Base-by-base conservation (phyloP, 2,113 vertebrate genomes). In the Lanius collurio region DNA sequence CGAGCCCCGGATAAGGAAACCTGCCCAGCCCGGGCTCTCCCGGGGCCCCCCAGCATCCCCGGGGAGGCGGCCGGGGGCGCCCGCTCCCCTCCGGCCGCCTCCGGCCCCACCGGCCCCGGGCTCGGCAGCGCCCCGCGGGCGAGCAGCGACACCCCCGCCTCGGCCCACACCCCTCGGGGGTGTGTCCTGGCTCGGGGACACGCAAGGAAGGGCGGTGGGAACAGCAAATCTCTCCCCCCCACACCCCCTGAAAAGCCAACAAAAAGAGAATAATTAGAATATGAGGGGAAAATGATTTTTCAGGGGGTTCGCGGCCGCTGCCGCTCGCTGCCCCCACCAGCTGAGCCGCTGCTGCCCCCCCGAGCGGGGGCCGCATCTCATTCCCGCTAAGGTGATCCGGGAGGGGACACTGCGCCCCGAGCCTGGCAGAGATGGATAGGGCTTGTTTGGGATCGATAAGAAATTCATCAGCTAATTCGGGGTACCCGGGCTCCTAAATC, bases 1-100 rank as follows among this genome's bases (percentile, higher is more conserved):
- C 97, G 98, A 98, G 98, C 98, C 99, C 99, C 99, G 99, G 99
- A 99, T 99, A 98, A 99, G 99, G 99, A 99, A 99, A 99, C 98
- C 97, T 98, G 98, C 98, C 98, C 98, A 81, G 88, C 97, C 97
- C 97, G 98, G 95, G 95, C 97, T 97, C 81, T 65, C 73, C 97
- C 97, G 93, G 98, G 97, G 97, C 98, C 96, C 80, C 97, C 96
- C 94, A 94, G 96, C 97, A 96, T 96, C 97, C 84, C 83, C 46
- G 94, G 96, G 92, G 94, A 87, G 90, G 90, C 77, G 95, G 35
- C 83, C 94, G 92, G 96, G 96, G 88, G 52, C 84, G 5, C 53
- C 52, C 74, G 76, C 10, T 78, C 79, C 93, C 86, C 96, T 81
- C 89, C 93, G 35, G 50, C 9, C 78, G 7, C 60, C 67, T 90